Base-by-base conservation (phyloP, 2,888 invertebrate genomes). In the Euclidia mi region DNA sequence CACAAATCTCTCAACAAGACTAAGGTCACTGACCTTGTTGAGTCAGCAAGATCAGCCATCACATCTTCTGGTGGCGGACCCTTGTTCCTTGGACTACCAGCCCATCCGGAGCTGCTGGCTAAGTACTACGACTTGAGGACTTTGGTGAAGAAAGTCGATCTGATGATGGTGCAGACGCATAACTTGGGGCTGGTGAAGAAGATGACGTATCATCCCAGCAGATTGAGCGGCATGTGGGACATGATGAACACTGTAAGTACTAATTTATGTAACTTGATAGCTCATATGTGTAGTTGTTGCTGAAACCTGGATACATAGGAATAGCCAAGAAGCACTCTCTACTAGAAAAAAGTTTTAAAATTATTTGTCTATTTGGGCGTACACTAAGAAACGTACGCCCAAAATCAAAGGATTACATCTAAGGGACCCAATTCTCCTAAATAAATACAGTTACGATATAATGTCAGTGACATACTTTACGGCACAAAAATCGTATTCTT, bases 141-240 rank as follows among this genome's bases (percentile, higher is more conserved):
- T 14, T 84, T 97, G 65, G 90, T 95, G 63, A 97, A 96, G 85
- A 95, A 95, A 65, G 95, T 95, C 35, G 96, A 97, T 76, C 85
- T 96, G 44, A 96, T 97, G 90, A 95, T 96, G 74, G 90, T 97
- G 41, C 95, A 96, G 74, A 97, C 97, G 0, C 96, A 96, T 71
- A 96, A 96, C 42, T 82, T 97, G 86, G 95, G 95, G 0, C 87
- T 95, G 31, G 95, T 96, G 70, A 95, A 95, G 77, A 96, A 96
- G 78, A 96, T 96, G 87, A 96, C 97, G 1, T 97, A 96, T 82
- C 97, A 97, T 81, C 97, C 97, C 0, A 97, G 97, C 76, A 89
- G 97, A 52, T 86, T 97, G 67, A 97, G 97, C 81, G 97, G 97
- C 0, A 84, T 97, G 42, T 96, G 97, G 95, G 97, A 97, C 74